Percentiles rank a stretch among this genome's conserved stretches.
Conservation (phyloP, 2,797 vertebrate species). For the Botia kubotai region DNA sequence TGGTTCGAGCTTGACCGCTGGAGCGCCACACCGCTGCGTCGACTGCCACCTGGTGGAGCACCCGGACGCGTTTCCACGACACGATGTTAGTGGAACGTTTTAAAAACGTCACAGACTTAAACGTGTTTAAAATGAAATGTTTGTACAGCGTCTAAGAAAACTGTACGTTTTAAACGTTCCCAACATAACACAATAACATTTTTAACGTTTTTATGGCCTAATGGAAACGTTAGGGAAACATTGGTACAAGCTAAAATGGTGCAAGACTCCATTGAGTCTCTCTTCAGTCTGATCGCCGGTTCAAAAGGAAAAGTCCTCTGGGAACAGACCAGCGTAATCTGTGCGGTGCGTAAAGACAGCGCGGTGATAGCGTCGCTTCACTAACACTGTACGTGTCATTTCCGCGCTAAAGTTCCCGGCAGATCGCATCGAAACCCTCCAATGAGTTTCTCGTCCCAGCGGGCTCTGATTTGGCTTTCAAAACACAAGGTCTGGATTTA, state of each 20-base stretch:
- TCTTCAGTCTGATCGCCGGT: slow-evolving; percentile 73
- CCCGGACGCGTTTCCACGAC: neutral
- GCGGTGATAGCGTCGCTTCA: slow-evolving; percentile 76
- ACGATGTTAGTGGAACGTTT: neutral
- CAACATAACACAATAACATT: too few relatives aligned
- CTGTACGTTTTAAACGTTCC: too few relatives aligned
- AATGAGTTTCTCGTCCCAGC: slow-evolving; percentile 71
- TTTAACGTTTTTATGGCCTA: too few relatives aligned
- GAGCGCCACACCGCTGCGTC: slow-evolving; percentile 40
- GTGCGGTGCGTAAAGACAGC: slow-evolving; percentile 62
- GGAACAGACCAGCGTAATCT: slow-evolving; percentile 73
- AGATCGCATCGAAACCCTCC: slow-evolving; percentile 75
- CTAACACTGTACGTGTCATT: slow-evolving; percentile 75
- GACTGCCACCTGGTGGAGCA: slow-evolving; percentile 72
- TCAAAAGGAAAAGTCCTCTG: slow-evolving; percentile 70
- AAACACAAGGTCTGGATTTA: neutral
- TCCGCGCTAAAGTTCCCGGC: slow-evolving; percentile 75
- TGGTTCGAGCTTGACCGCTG: neutral
- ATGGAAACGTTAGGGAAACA: too few relatives aligned
- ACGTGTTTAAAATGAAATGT: too few relatives aligned
- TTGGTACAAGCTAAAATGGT: slow-evolving; percentile 49
- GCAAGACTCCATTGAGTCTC: slow-evolving; percentile 72
- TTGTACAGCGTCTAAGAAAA: too few relatives aligned
- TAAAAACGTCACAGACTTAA: too few relatives aligned
- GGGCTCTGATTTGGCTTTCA: slow-evolving; percentile 8